Evolutionary conservation across 2,888 invertebrate species (phyloP), one percentile per base, ranked within the genome.

Genomic region (Odiellus spinosus): DNA sequence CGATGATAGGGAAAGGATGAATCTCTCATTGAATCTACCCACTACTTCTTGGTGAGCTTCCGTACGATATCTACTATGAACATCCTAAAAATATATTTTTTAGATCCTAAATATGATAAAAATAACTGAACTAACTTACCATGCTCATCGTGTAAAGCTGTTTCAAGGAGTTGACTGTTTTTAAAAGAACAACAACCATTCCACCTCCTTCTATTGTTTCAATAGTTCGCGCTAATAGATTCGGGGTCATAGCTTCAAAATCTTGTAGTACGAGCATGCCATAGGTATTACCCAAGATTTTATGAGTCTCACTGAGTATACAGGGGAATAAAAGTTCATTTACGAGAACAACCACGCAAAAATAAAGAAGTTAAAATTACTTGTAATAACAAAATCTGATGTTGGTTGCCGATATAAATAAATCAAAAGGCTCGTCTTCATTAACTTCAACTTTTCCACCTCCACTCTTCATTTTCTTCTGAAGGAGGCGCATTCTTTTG

Each of bases 131-230:
- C 10, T 10, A 18, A 40, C n/a, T 19, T 47, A 52, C 52, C 98
- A 99, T 99, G 53, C 81, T 80, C 74, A 98, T 82, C 0, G 95
- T 84, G 64, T 86, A 96, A 3, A 99, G 72, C 64, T 98, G 95
- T 61, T 87, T 80, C 19, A 99, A 70, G 0, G 95, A 95, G 47
- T 76, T 74, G 61, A 98, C 74, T 1, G 82, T 77, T 61, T 83
- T 79, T 12, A 98, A 71, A 6, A 99, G 71, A 51, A 99, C 73
- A 14, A 73, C 61, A 46, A 98, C 76, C 0, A 96, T 72, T n/a
- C 88, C 88, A 46, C 90, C 90, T 18, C 96, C 98, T 70, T 95
- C 91, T 1, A 98, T 90, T 0, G 98, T 99, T 73, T 98, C 98
- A 54, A 99, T 76, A 0, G 96, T 95, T 45, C 96, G 74, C 0